Evolutionary conservation across 2,888 invertebrate genomes (phyloP).

Genomic region (Pristionchus arcanus): DNA sequence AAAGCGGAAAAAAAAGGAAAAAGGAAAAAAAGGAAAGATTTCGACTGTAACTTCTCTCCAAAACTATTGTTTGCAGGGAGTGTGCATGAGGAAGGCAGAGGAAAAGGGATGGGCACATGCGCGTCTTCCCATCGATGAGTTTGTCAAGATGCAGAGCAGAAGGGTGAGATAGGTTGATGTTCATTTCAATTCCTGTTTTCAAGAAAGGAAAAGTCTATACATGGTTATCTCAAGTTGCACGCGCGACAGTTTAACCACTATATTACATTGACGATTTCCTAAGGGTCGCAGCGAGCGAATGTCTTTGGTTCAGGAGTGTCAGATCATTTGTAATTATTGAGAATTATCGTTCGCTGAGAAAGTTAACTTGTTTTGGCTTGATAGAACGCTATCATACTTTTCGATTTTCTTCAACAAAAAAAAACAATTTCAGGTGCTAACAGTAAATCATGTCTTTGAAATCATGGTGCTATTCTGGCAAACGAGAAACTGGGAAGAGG

Average conservation of each 20-base stretch:
- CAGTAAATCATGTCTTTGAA: constrained; percentile 91
- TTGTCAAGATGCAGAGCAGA: constrained; percentile 90
- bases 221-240: neutral
- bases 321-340: too few species aligned
- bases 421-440: constrained; percentile 85
- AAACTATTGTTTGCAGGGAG: constrained; percentile 80
- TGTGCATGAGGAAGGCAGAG: constrained; percentile 88
- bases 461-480: constrained; percentile 81
- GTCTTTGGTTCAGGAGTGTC: too few species aligned
- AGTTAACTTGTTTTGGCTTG: too few species aligned
- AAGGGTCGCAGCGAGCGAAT: too few species aligned
- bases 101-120: constrained; percentile 83
- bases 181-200: neutral
- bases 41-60: too few species aligned
- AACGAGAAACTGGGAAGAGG: constrained; percentile 80
- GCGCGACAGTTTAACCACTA: neutral
- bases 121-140: constrained; percentile 90
- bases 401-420: neutral
- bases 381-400: too few species aligned
- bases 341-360: too few species aligned
- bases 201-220: too few species aligned
- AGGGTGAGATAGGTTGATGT: constrained; percentile 77
- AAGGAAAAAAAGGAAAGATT: too few species aligned
- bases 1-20: too few species aligned
- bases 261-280: neutral